Evolutionary conservation across 2,113 vertebrate genomes (phyloP), one percentile per base, ranked within the genome.

Genomic region (Castor canadensis): DNA sequence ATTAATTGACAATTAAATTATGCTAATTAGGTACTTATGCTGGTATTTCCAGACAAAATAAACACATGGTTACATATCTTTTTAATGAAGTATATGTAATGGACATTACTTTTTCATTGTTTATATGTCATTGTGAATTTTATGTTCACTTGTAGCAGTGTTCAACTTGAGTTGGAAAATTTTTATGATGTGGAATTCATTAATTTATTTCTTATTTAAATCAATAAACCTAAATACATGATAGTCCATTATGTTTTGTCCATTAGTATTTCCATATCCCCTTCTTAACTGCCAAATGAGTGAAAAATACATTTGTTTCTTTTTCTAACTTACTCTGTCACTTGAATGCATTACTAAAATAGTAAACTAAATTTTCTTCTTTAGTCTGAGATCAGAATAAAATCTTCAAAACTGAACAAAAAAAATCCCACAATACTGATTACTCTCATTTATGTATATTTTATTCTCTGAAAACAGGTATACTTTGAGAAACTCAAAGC

Each of bases 11-110:
- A 92, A 96, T 96, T 84, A 81, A 94, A 52, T 89, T 95, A 85
- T 93, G 69, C 45, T 95, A 72, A 80, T 89, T 26, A 75, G 62
- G 12, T 49, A 47, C 66, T 82, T 80, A 64, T 1, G 54, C 76
- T 94, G 72, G 40, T 67, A n/a, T 35, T 85, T 75, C 72, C 49
- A 96, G 84, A 87, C 56, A 83, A 81, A 95, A 87, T 77, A 87
- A 94, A 76, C 87, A 54, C 26, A 40, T 87, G 80, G 17, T 88
- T 30, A 43, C 58, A 56, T 95, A 88, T 93, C 84, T 93, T 91
- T 91, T 92, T 98, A 80, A 87, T 95, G 85, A 91, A 91, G 32
- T 86, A 56, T 95, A 12, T 96, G 64, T 88, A 93, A 45, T n/a
- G 88, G 82, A 9, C 96, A 93, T 81, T 87, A 1, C 13, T 94